Percentiles rank a stretch among this genome's conserved stretches.
Evolutionary conservation across 2,888 invertebrate genomes (phyloP).

Genomic region (Cyrtodaria siliqua): DNA sequence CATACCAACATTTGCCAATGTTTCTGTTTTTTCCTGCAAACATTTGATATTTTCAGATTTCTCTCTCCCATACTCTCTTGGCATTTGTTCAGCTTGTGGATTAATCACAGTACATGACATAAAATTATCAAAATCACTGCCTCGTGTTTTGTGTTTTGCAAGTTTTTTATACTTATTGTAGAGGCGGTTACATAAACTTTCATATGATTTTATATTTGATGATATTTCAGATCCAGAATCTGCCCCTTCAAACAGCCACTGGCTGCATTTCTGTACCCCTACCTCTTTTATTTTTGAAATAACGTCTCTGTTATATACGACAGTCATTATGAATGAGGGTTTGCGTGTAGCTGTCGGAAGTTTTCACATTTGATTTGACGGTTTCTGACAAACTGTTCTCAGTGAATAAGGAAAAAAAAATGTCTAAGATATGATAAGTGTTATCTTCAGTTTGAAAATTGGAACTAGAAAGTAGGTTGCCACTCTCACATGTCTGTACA

Average conservation of each 20-base stretch:
- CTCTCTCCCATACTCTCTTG: background rate
- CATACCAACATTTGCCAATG: background rate
- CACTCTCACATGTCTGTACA: background rate
- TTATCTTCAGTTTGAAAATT: conserved; percentile 2
- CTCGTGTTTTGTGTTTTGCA: background rate
- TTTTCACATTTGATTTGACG: too few relatives aligned
- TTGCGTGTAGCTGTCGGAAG: too few relatives aligned
- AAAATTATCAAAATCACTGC: background rate
- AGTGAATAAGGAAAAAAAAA: too few relatives aligned
- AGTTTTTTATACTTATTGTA: background rate
- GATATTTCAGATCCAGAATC: too few relatives aligned
- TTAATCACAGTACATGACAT: background rate
- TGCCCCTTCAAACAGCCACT: too few relatives aligned
- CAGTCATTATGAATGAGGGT: too few relatives aligned
- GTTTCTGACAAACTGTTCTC: too few relatives aligned
- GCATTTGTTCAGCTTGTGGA: background rate
- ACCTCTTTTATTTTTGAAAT: too few relatives aligned
- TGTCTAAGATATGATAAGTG: too few relatives aligned
- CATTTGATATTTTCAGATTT: conserved; percentile 9
- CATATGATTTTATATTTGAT: conserved; percentile 1
- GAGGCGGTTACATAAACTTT: background rate
- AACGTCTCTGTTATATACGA: too few relatives aligned
- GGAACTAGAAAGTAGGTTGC: background rate
- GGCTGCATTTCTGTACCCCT: too few relatives aligned
- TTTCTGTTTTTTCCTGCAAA: conserved; percentile 10